These are phyloP conservation scores for Diacarnus erythraeanus DNA, from an alignment of 37 sponge, comb jelly and placozoan genomes.

Conservation along the genomic window DNA sequence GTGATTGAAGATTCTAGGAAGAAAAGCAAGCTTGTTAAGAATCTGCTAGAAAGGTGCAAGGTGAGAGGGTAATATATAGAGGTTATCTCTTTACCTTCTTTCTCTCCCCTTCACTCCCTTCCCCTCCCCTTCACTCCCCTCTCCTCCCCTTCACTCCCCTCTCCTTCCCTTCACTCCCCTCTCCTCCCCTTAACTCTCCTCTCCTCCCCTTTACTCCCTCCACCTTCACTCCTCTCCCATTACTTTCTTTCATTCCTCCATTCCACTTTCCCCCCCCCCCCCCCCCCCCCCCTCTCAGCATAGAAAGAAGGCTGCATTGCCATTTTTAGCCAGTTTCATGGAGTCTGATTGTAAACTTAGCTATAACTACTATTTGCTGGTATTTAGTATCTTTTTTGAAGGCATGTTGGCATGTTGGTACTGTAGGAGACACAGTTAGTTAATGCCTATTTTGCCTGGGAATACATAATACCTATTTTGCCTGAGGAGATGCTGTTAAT, in stretches of 20 bases:
- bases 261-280: not conserved
- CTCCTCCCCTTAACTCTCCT: not conserved
- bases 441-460: too few species aligned
- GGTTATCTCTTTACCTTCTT: not conserved
- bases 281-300: not conserved
- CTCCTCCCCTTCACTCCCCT: not conserved
- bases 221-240: not conserved
- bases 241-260: not conserved
- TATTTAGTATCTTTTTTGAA: too few species aligned
- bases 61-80: not conserved
- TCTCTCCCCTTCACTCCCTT: not conserved
- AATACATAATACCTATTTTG: too few species aligned
- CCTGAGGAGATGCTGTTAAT: too few species aligned
- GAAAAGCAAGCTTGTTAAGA: conserved; percentile 73
- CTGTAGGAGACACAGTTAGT: too few species aligned
- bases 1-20: conserved; percentile 84
- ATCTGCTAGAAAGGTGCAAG: conserved; percentile 33
- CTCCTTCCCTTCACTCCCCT: not conserved
- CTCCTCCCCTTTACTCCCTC: not conserved
- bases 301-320: too few species aligned
- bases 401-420: too few species aligned
- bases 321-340: too few species aligned
- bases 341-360: too few species aligned
- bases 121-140: not conserved
- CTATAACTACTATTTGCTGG: too few species aligned